phyloP scores from a whole-genome alignment of 53 echinoderm and acorn worm species.

The Antedon mediterranea region DNA sequence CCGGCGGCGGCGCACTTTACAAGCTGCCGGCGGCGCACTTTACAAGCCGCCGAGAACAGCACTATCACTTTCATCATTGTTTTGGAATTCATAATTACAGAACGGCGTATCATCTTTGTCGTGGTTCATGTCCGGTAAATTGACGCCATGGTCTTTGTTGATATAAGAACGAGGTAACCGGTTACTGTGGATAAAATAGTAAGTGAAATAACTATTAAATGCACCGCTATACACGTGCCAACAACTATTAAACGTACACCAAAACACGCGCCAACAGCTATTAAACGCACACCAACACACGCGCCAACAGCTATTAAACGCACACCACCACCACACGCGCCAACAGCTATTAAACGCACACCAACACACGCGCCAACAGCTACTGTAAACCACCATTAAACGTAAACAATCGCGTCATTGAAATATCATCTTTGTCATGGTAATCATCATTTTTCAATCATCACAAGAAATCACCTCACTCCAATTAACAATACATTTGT shows the following conservation, averaged over 20 bases:
- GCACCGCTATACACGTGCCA: too few relatives aligned
- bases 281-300: too few relatives aligned
- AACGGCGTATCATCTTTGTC: background rate
- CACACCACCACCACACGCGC: too few relatives aligned
- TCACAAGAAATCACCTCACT: background rate
- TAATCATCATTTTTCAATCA: background rate
- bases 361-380: too few relatives aligned
- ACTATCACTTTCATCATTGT: background rate
- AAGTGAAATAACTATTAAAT: too few relatives aligned
- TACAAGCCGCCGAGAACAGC: background rate
- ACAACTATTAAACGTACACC: too few relatives aligned
- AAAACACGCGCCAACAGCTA: too few relatives aligned
- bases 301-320: too few relatives aligned
- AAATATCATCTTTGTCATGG: background rate
- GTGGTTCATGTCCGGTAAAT: background rate
- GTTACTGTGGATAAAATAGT: background rate
- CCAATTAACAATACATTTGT: too few relatives aligned
- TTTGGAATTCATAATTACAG: background rate
- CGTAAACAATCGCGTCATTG: too few relatives aligned
- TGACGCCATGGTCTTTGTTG: background rate
- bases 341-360: too few relatives aligned
- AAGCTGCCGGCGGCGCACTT: background rate
- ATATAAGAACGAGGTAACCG: background rate
- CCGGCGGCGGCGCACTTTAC: background rate
- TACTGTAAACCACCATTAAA: too few relatives aligned